Evolutionary conservation across 2,888 invertebrate genomes (phyloP), one percentile per base, ranked within the genome.

Genomic region (Xestia rhomboidea): DNA sequence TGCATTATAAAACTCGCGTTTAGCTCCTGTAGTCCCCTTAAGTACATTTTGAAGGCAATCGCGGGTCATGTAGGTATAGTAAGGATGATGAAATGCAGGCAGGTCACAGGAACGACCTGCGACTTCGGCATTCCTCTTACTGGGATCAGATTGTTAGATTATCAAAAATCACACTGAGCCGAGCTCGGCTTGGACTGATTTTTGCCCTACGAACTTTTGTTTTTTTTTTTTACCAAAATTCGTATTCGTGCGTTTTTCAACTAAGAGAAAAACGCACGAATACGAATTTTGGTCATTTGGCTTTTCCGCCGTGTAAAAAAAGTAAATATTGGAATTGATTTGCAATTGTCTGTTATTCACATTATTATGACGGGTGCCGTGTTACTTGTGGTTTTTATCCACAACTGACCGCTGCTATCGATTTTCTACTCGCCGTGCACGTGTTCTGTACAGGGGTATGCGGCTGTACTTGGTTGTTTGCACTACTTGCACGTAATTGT

Each of bases 341-440:
- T 74, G 54, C 80, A 86, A 76, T 84, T 82, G 83, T 88, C 88
- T 27, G 62, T 62, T 67, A 88, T 84, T 90, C 79, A 80, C n/a
- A n/a, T n/a, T 87, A 84, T 60, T 73, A 89, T 90, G 88, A 87
- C 88, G 83, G 92, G 94, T 93, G 93, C 93, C 85, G 83, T 88
- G 89, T 94, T 95, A 93, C 94, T 92, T 95, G 95, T 87, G 95
- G 95, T 95, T 93, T 90, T 84, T 91, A 92, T 93, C 94, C 93
- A 93, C 95, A 94, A 93, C 93, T 91, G 91, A 89, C 89, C 88
- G 89, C 88, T 90, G 89, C 92, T 94, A 95, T 95, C 93, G 94
- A 94, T 95, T 95, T 95, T 95, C 95, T 89, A 90, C 83, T 89
- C 82, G 85, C 84, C 79, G 80, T 87, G 84, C 86, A 89, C 84